Evolutionary conservation across 2,113 vertebrate species (phyloP).

Genomic region (Myotis davidii): DNA sequence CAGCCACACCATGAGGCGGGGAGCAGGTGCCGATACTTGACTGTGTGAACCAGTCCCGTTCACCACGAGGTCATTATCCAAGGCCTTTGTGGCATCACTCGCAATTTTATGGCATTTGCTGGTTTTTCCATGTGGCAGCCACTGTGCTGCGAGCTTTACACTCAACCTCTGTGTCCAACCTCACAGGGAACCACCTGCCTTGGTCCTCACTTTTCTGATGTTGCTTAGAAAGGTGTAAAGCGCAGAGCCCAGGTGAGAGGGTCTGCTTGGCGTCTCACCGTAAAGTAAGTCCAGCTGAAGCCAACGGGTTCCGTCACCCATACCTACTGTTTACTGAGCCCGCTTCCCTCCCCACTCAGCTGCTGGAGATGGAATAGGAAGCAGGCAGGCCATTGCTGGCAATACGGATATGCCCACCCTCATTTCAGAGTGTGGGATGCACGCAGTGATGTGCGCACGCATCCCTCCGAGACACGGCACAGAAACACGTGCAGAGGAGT

Average conservation of each 20-base stretch:
- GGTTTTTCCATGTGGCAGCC: not conserved
- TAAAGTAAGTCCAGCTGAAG: not conserved
- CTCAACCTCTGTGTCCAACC: not conserved
- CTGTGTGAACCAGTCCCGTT: not conserved
- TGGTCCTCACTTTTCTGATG: not conserved
- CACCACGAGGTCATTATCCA: not conserved
- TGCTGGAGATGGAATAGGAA: not conserved
- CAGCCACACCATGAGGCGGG: not conserved
- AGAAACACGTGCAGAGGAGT: not conserved
- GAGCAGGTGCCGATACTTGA: too few relatives aligned
- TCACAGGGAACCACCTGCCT: not conserved
- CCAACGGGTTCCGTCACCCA: not conserved
- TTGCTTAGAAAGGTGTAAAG: not conserved
- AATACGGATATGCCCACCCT: not conserved
- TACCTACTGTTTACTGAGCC: not conserved
- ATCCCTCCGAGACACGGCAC: not conserved
- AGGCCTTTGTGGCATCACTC: not conserved
- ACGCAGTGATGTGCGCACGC: fast-evolving
- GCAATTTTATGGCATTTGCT: not conserved
- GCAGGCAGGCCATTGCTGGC: not conserved
- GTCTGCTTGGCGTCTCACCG: not conserved
- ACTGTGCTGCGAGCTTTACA: not conserved
- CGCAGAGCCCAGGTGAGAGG: not conserved
- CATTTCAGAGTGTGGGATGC: not conserved
- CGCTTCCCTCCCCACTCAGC: not conserved